Evolutionary conservation across 2,797 vertebrate species (phyloP).

Genomic region (Fundulus diaphanus): DNA sequence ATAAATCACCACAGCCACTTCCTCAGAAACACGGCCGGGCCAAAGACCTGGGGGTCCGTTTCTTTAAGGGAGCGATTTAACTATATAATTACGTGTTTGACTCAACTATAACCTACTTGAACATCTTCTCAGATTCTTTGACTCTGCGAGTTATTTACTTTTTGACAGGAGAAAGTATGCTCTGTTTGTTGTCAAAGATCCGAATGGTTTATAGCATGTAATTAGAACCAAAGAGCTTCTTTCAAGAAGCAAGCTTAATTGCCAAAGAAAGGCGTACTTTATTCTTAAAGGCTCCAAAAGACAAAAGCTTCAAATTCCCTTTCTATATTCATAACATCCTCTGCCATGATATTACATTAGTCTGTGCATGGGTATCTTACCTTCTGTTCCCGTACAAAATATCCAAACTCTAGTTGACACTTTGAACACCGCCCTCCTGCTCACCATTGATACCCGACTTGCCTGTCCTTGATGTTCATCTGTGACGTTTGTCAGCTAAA

Average conservation of each 20-base stretch:
- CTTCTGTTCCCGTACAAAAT: background rate
- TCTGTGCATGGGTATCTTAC: background rate
- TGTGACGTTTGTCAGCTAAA: slow-evolving; percentile 46
- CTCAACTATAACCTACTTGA: background rate
- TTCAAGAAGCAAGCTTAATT: background rate
- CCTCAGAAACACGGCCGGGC: background rate
- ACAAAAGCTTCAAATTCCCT: too few species aligned
- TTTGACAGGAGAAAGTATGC: background rate
- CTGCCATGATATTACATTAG: background rate
- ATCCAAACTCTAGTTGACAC: background rate
- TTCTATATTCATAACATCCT: slow-evolving; percentile 1
- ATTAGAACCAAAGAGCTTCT: background rate
- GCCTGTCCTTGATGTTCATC: slow-evolving; percentile 22
- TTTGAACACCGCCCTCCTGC: background rate
- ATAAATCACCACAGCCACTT: background rate
- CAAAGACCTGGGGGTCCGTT: background rate
- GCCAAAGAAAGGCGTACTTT: too few species aligned
- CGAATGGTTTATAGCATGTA: background rate
- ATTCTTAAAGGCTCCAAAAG: background rate
- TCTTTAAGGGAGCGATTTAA: slow-evolving; percentile 1
- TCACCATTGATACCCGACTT: background rate
- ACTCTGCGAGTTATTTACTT: background rate
- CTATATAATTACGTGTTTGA: background rate
- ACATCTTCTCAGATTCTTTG: background rate
- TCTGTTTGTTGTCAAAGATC: background rate